Evolutionary conservation across 1,140 invertebrate species (phyloP), one percentile per base, ranked within the genome.

Genomic region (Habropoda laboriosa): DNA sequence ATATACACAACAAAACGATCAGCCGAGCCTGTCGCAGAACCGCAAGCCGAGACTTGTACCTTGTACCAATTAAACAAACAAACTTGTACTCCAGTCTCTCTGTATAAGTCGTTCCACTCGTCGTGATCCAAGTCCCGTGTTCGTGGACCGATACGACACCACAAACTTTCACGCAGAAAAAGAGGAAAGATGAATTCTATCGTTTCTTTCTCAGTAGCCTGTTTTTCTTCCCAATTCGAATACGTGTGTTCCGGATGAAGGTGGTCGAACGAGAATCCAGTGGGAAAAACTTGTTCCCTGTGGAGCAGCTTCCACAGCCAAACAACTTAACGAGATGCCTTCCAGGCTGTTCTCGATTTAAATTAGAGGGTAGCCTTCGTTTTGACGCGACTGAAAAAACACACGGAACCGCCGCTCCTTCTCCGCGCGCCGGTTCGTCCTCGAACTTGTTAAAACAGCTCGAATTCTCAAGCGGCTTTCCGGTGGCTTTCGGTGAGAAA

Each of bases 271-370:
- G 32, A 8, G 0, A n/a, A 4, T n/a, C 1, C 7, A n/a, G 21
- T 24, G 21, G 12, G 18, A 35, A 49, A 21, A 21, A 24, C 21
- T 51, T 16, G 21, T 3, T 68, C 30, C 12, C 2, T 10, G 3
- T n/a, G 13, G n/a, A 68, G 13, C 6, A 24, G 16, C 49, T 30
- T 55, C 32, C 51, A 16, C 47, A 30, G 12, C 8, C 45, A 73
- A 64, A 74, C 82, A 84, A 83, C 47, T 79, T 70, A 64, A 74
- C 55, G n/a, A 73, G 40, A 61, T 63, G 55, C 18, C 57, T 79
- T 79, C 21, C 51, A 24, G 7, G 7, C 16, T 27, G 13, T 27
- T 57, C 58, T 45, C 60, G 16, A 78, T 75, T 85, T 83, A 83
- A 75, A 80, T 85, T 80, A 85, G 60, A 51, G 47, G 51, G 13